These are phyloP conservation scores for Ectemnius continuus DNA, from an alignment of 2,888 invertebrate species.

Conservation along the genomic window DNA sequence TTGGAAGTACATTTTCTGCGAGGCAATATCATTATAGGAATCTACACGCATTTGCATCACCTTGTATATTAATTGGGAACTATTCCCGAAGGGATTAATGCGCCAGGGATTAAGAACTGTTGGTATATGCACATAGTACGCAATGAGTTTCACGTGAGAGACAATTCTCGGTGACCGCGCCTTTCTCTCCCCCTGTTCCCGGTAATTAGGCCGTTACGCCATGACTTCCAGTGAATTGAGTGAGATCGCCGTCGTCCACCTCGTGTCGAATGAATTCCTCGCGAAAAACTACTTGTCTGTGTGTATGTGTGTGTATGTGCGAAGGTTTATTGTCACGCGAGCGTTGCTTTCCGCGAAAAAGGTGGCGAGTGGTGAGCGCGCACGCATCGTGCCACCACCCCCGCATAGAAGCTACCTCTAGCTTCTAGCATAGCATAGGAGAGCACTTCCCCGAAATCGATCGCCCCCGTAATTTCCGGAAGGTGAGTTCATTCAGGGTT, in stretches of 20 bases:
- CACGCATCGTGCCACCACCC: constrained; percentile 16
- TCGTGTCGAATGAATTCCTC: too few species aligned
- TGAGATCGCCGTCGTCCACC: constrained; percentile 18
- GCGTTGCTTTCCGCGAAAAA: constrained; percentile 51
- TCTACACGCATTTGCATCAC: too few species aligned
- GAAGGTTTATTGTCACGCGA: constrained; percentile 44
- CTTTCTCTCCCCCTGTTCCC: constrained; percentile 6
- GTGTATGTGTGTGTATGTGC: not conserved
- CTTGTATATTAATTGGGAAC: not conserved
- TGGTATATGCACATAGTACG: constrained; percentile 6
- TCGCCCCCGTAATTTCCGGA: constrained; percentile 44
- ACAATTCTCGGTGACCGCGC: not conserved
- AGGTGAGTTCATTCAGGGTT: constrained; percentile 49
- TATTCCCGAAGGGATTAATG: constrained; percentile 7
- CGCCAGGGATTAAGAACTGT: constrained; percentile 10
- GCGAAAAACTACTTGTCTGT: not conserved
- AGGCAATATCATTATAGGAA: too few species aligned
- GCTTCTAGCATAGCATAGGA: constrained; percentile 16
- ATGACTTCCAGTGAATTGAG: constrained; percentile 9
- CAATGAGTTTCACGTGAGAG: not conserved
- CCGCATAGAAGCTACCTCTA: constrained; percentile 6
- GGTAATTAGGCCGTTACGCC: constrained; percentile 6
- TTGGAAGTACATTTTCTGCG: too few species aligned
- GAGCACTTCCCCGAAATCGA: constrained; percentile 8
- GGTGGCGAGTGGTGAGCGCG: constrained; percentile 6